Evolutionary conservation across 1,140 invertebrate genomes (phyloP), one percentile per base, ranked within the genome.

Genomic region (Pseudomyrmex dendroicus): DNA sequence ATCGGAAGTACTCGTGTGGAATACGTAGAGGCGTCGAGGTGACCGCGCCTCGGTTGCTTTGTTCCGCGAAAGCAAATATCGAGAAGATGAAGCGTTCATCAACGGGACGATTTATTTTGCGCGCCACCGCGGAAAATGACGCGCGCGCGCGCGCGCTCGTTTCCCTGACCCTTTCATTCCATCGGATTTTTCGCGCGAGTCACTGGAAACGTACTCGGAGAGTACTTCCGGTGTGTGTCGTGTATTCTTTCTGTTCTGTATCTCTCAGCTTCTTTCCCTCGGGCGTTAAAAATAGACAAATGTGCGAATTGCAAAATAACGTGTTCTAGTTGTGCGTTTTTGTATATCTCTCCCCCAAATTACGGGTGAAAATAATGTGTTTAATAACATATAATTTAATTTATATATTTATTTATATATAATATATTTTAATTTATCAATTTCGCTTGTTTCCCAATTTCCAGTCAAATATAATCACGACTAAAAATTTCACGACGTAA

Each of bases 81-180:
- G 35, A 57, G 35, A 78, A 78, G 76, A 78, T 70, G 66, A 72
- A 70, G 54, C 67, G 44, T 72, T 80, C 76, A 80, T 80, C 66
- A 70, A 35, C 76, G 66, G 54, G 20, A 80, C 76, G 66, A 80
- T 80, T 80, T 72, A 80, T 78, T 70, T 68, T 70, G 56, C 76
- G 76, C 66, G 76, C 54, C 54, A n/a, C 22, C 54, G 66, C 66
- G 66, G 54, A 72, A 80, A 80, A 80, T 80, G 66, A 70, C 54
- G 70, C 44, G 20, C 22, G 52, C 54, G 66, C 54, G 54, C 76
- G 52, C 54, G 66, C 54, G 54, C 76, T 20, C 52, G 66, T 78
- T 70, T 10, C 54, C 7, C 4, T 35, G 76, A 80, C 59, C 76
- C 17, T 72, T 59, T 54, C 54, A 78, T 80, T 80, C 54, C 61